Percentiles rank a stretch among this genome's conserved stretches.
Evolutionary conservation across 2,797 vertebrate genomes (phyloP).

Genomic region (Sebastes jordani): DNA sequence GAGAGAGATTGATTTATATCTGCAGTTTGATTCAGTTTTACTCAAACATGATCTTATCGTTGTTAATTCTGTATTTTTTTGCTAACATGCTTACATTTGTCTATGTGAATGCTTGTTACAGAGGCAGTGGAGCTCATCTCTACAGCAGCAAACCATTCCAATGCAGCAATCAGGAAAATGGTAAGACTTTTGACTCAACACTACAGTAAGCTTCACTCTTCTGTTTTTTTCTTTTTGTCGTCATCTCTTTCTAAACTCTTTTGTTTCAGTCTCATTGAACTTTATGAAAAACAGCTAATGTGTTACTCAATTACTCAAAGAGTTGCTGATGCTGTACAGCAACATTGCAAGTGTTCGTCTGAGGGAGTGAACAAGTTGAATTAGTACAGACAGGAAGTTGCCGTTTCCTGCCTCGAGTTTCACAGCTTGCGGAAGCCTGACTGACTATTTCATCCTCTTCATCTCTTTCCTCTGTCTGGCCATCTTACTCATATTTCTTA

Average conservation of each 20-base stretch:
- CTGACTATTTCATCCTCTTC: conserved; percentile 28
- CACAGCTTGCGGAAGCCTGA: conserved; percentile 37
- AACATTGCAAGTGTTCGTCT: conserved; percentile 31
- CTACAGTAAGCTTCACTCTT: neutral
- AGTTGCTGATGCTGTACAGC: conserved; percentile 30
- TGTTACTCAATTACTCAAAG: conserved; percentile 28
- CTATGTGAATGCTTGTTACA: conserved; percentile 67
- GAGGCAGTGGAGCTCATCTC: conserved; percentile 97
- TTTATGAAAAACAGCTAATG: neutral
- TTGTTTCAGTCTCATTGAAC: neutral
- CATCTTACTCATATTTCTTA: neutral
- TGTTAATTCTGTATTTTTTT: neutral
- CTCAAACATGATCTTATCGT: neutral
- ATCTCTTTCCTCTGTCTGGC: conserved; percentile 38
- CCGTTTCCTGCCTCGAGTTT: conserved; percentile 73
- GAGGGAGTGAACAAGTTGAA: conserved; percentile 30
- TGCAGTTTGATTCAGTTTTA: conserved; percentile 1
- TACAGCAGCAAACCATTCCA: conserved; percentile 96
- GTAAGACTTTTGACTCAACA: conserved; percentile 77
- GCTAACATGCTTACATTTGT: neutral
- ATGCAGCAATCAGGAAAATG: conserved; percentile 97
- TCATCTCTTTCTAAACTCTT: neutral
- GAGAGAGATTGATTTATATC: neutral
- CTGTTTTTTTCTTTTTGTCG: neutral
- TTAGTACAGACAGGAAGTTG: conserved; percentile 72